Evolutionary conservation across 2,888 invertebrate species (phyloP).

Genomic region (Polylopha cassiicola): DNA sequence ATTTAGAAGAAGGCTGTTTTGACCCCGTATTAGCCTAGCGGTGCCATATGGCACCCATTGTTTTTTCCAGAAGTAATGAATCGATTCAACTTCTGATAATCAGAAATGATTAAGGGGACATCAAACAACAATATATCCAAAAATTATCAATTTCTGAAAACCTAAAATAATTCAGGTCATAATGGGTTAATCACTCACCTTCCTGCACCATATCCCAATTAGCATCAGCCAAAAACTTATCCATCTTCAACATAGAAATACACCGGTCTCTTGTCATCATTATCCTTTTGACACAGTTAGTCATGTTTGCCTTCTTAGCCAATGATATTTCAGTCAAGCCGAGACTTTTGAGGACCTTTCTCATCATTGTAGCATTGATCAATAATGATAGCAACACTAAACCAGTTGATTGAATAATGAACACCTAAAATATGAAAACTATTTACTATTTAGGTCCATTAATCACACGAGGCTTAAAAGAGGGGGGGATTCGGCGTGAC

Average conservation of each 20-base stretch:
- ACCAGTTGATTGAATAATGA: conserved; percentile 76
- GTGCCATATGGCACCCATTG: no score
- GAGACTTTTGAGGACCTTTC: conserved; percentile 65
- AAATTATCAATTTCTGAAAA: no score
- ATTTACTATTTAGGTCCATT: not conserved
- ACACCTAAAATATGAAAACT: conserved; percentile 43
- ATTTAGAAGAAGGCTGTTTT: no score
- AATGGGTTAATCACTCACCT: conserved; percentile 31
- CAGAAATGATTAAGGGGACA: no score
- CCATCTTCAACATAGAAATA: conserved; percentile 77
- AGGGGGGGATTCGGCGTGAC: no score
- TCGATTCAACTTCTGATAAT: no score
- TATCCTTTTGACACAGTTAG: conserved; percentile 71
- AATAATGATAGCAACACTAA: conserved; percentile 76
- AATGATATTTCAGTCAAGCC: conserved; percentile 71
- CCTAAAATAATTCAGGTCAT: no score
- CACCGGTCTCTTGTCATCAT: conserved; percentile 67
- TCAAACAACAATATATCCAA: no score
- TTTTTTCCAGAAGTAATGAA: no score
- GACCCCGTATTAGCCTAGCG: no score
- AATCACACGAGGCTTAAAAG: no score
- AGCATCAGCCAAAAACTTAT: conserved; percentile 80
- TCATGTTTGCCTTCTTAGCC: conserved; percentile 75
- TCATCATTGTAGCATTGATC: conserved; percentile 77
- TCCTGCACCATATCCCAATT: conserved; percentile 78